Percentiles rank a stretch among this genome's conserved stretches.
phyloP scores from a whole-genome alignment of 2,113 vertebrate genomes.

The Myodes glareolus region DNA sequence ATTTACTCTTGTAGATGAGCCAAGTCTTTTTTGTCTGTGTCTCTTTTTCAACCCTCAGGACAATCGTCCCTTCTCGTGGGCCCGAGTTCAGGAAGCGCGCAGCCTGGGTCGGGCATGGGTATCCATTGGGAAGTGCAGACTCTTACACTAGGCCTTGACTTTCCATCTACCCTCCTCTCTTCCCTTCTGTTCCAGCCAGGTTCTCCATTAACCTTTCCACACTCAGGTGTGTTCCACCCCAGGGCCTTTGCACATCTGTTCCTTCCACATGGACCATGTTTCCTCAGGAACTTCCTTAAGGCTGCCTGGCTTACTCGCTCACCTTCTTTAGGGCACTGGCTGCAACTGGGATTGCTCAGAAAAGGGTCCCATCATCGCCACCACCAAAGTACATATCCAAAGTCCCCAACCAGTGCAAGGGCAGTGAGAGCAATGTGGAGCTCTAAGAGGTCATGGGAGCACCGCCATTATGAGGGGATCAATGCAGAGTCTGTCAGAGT shows the following conservation, averaged over 20 bases:
- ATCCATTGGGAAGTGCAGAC: too few species aligned
- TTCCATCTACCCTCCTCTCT: background rate
- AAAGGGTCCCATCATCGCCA: background rate
- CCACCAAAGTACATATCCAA: background rate
- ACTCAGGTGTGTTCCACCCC: background rate
- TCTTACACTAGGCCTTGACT: background rate
- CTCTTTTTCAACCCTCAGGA: too few species aligned
- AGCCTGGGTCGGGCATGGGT: too few species aligned
- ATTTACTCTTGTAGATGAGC: too few species aligned
- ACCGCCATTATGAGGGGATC: background rate
- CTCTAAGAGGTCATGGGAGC: background rate
- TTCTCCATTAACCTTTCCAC: background rate
- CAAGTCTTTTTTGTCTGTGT: too few species aligned
- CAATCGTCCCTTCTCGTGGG: too few species aligned
- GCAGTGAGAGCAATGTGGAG: background rate
- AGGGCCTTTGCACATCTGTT: background rate
- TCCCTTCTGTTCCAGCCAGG: background rate
- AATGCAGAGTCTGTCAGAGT: background rate
- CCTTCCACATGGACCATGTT: background rate
- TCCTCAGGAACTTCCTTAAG: background rate
- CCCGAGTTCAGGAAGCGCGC: too few species aligned
- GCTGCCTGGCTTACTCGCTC: background rate
- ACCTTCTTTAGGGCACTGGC: background rate
- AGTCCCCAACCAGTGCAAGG: background rate
- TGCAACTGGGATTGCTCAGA: background rate